Conservation (phyloP, 2,797 vertebrate species). For the Scarus forsteni region DNA sequence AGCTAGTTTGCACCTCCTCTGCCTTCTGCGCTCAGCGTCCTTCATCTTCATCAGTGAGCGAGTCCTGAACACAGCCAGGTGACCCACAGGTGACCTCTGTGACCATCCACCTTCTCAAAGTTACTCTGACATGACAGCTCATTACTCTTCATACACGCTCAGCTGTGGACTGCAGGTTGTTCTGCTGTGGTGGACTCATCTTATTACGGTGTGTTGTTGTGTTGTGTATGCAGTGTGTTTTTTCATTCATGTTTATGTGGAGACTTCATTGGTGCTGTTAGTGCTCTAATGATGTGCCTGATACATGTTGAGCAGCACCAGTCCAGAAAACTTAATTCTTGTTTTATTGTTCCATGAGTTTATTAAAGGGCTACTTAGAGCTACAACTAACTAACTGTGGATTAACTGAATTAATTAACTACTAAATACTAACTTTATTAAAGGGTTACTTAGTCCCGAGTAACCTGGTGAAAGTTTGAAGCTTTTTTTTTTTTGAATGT, state of each 20-base stretch:
- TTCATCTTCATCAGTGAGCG: constrained; percentile 71
- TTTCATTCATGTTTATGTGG: neutral
- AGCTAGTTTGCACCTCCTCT: constrained; percentile 58
- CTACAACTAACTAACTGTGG: too few species aligned
- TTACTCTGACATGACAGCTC: constrained; percentile 28
- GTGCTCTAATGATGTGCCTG: too few species aligned
- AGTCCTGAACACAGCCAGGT: constrained; percentile 50
- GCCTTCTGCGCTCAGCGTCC: constrained; percentile 62
- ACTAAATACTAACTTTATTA: too few species aligned
- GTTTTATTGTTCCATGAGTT: neutral
- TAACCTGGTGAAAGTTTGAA: too few species aligned
- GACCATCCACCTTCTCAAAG: constrained; percentile 49
- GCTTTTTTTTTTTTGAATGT: too few species aligned
- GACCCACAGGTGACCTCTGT: constrained; percentile 70
- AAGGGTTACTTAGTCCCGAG: too few species aligned
- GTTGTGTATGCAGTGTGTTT: constrained; percentile 1
- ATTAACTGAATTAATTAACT: too few species aligned
- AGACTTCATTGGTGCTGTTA: neutral
- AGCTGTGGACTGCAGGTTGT: neutral
- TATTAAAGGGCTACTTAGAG: too few species aligned
- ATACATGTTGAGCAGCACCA: neutral
- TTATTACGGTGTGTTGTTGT: neutral
- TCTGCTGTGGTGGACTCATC: neutral
- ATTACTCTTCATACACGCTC: constrained; percentile 21
- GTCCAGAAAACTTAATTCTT: neutral